Percentiles rank a stretch among this genome's conserved stretches.
Conservation (phyloP, 1,140 invertebrate species). For the Pseudachorutes palmiensis region DNA sequence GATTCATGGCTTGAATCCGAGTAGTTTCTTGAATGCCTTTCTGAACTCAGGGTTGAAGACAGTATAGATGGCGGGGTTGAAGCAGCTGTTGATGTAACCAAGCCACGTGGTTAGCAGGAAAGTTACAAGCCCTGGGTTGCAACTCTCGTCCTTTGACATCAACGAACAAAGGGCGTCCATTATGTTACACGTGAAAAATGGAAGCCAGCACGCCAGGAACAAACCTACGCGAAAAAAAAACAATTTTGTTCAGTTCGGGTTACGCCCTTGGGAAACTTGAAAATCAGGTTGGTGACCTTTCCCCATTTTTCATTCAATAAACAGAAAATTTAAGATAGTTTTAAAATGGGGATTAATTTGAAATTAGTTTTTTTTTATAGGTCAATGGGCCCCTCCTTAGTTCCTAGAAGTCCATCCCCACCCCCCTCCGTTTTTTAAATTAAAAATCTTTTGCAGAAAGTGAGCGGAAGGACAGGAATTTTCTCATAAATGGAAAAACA, state of each 20-base stretch:
- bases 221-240: slow-evolving; percentile 54
- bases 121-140: slow-evolving; percentile 74
- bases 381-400: not conserved
- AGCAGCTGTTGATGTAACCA: slow-evolving; percentile 89
- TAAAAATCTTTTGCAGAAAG: too few species aligned
- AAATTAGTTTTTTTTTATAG: slow-evolving; percentile 16
- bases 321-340: too few species aligned
- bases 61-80: slow-evolving; percentile 50
- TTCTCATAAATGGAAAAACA: too few species aligned
- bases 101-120: slow-evolving; percentile 97
- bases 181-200: slow-evolving; percentile 96
- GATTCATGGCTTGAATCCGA: slow-evolving; percentile 46
- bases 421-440: too few species aligned
- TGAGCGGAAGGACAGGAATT: too few species aligned
- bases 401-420: slow-evolving; percentile 21
- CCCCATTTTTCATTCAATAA: not conserved
- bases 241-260: not conserved
- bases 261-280: too few species aligned
- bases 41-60: slow-evolving; percentile 99
- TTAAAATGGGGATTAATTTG: not conserved
- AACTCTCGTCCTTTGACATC: slow-evolving; percentile 55
- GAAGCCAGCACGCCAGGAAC: slow-evolving; percentile 97
- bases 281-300: not conserved
- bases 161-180: slow-evolving; percentile 93
- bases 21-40: slow-evolving; percentile 95